phyloP scores from a whole-genome alignment of 2,888 invertebrate species.

The Tryphoninae sp. region DNA sequence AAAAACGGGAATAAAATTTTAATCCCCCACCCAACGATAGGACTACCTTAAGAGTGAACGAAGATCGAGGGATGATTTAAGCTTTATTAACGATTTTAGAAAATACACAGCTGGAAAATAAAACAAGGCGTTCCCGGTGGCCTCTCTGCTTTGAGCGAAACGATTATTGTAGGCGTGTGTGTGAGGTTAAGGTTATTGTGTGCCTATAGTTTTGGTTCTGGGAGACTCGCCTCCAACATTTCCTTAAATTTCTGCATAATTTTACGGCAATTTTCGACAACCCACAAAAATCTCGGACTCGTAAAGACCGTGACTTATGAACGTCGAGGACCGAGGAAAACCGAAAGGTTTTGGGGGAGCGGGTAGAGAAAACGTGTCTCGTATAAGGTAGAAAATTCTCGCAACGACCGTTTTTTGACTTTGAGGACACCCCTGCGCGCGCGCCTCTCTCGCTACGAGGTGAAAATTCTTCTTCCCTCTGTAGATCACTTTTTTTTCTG shows the following conservation, averaged over 20 bases:
- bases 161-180: slow-evolving; percentile 55
- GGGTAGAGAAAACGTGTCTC: slow-evolving; percentile 8
- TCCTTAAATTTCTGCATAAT: slow-evolving; percentile 71
- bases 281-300: slow-evolving; percentile 52
- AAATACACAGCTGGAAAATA: slow-evolving; percentile 48
- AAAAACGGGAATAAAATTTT: too few species aligned
- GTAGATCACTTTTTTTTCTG: slow-evolving; percentile 41
- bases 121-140: slow-evolving; percentile 61
- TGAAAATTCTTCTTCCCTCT: slow-evolving; percentile 44
- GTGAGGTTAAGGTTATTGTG: background rate
- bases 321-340: slow-evolving; percentile 51
- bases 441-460: slow-evolving; percentile 19
- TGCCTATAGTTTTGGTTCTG: slow-evolving; percentile 1
- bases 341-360: slow-evolving; percentile 21
- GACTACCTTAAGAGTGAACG: slow-evolving; percentile 8
- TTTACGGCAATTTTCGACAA: slow-evolving; percentile 71
- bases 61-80: slow-evolving; percentile 38
- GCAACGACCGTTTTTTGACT: slow-evolving; percentile 28
- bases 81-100: slow-evolving; percentile 60
- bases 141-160: slow-evolving; percentile 25
- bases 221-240: background rate
- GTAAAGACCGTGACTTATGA: slow-evolving; percentile 74
- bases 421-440: slow-evolving; percentile 4
- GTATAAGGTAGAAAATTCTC: slow-evolving; percentile 27
- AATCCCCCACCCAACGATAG: too few species aligned